Evolutionary conservation across 2,888 invertebrate species (phyloP), one percentile per base, ranked within the genome.

Genomic region (Gandaritis pyraliata): DNA sequence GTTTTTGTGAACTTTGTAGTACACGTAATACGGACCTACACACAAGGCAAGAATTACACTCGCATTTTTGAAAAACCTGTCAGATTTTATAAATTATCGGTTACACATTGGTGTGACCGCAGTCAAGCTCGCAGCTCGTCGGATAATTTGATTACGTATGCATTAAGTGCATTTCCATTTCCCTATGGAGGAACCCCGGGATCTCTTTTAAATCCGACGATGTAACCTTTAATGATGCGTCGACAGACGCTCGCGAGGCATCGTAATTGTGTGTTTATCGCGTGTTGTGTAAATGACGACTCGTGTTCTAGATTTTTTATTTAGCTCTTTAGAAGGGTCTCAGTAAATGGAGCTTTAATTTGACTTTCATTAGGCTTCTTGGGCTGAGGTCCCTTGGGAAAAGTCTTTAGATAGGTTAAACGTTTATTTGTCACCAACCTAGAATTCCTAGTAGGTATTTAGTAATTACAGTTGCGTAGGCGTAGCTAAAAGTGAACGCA

Each of bases 91-190:
- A 33, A 33, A 1, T 33, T 29, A 6, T 13, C 6, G 0, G 39
- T 61, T 65, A 63, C 64, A 60, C 23, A 18, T 16, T 68, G 55
- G 74, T 76, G 72, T 75, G 58, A 75, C 39, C 1, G 16, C 46
- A 46, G 36, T 51, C n/a, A 30, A 54, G 58, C 61, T 64, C 64
- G 52, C 74, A 58, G 70, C 73, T 72, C 76, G 65, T 73, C 68
- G 77, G 81, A 85, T 88, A 87, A 89, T 88, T 88, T 87, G 87
- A 89, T 90, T 90, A 90, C 85, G 88, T 89, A 89, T 89, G 90
- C 88, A 88, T 88, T 89, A 90, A 88, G 84, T 87, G 88, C 88
- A 89, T 87, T 88, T 85, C 86, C 87, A 88, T 89, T 87, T 86
- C 87, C 86, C 82, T 64, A 71, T 72, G 76, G 81, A 71, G 73